Conservation (phyloP, 2,797 vertebrate species). For the Chiloscyllium punctatum region DNA sequence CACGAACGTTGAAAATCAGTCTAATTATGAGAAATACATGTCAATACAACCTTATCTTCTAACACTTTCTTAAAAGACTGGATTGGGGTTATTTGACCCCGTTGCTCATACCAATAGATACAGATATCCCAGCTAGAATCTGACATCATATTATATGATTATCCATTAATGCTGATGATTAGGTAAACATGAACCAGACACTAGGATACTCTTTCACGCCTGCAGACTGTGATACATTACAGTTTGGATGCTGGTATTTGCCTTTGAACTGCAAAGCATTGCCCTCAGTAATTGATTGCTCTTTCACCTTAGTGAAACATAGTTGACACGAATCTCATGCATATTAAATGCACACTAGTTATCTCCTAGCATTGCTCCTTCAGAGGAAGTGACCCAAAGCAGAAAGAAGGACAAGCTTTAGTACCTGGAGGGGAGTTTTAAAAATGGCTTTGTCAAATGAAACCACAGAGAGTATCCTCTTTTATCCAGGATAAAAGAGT, state of each 20-base stretch:
- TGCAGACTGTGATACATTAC: constrained; percentile 14
- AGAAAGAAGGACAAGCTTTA: too few relatives aligned
- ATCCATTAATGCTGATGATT: constrained; percentile 32
- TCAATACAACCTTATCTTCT: neutral
- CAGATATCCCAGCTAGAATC: neutral
- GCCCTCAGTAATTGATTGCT: neutral
- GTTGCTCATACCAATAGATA: neutral
- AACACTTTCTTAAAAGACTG: neutral
- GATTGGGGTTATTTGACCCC: neutral
- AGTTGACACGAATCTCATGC: constrained; percentile 1
- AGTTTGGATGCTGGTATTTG: neutral
- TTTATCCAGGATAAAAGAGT: too few relatives aligned
- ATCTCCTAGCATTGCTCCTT: neutral
- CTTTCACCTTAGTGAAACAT: neutral
- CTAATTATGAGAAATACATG: neutral
- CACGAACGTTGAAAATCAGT: neutral
- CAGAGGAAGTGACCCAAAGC: neutral
- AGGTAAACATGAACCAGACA: constrained; percentile 23
- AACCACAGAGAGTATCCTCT: too few relatives aligned
- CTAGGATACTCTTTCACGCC: neutral
- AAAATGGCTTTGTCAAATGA: too few relatives aligned
- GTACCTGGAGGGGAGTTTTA: too few relatives aligned
- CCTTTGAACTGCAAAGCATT: neutral
- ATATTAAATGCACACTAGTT: neutral
- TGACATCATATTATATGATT: constrained; percentile 28